Base-by-base conservation (phyloP, 2,888 invertebrate species). In the Idaea straminata region DNA sequence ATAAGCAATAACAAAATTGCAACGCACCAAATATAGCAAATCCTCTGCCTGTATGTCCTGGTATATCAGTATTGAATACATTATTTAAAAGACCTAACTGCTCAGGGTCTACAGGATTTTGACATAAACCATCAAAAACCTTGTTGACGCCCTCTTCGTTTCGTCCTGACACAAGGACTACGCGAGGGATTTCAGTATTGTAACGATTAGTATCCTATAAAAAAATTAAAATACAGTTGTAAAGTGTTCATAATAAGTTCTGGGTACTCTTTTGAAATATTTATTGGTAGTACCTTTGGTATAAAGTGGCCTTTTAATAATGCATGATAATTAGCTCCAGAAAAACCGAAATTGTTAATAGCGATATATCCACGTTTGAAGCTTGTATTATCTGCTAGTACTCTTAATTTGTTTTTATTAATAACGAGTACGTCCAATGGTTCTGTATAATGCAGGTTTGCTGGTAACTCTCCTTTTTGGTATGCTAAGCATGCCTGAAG, bases 21-120 rank as follows among this genome's bases (percentile, higher is more conserved):
- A 15, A 16, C 15, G 15, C 72, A 84, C 86, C 79, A 7, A 91
- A 72, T 58, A 96, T 80, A n/a, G 94, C 85, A 77, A 92, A 95
- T 0, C 96, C 96, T 72, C 96, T 88, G 79, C 94, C 95, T 5
- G 95, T 92, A 80, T 95, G 95, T 0, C 94, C 93, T 66, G 87
- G 78, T 62, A 93, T 88, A 5, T 89, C 83, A 62, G 80, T 84
- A 1, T 87, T 80, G 71, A 92, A 92, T 3, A 93, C 81, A 61
- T 87, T 87, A 68, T 94, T 92, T 3, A 93, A 77, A 4, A 94
- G 80, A n/a, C 84, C 87, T 7, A 90, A 82, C 72, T 89, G 89
- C 72, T 94, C 94, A 0, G 87, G 83, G 72, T 94, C 93, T 1
- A 91, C 74, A 0, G 86, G 82, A 0, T 74, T 72, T 0, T 62